phyloP scores from a whole-genome alignment of 2,888 invertebrate species.

The Cosmorhoe ocellata region DNA sequence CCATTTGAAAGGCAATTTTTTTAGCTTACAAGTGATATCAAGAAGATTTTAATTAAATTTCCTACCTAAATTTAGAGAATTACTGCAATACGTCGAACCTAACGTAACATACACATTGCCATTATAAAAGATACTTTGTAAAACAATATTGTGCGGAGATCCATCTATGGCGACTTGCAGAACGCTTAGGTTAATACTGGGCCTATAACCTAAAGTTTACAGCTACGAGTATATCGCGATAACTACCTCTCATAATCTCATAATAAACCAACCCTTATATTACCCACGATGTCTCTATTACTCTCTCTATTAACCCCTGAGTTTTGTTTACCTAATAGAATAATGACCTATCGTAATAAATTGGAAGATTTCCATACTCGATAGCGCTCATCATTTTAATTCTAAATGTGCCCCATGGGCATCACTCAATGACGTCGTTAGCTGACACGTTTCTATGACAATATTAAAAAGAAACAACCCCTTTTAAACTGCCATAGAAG shows the following conservation, averaged over 20 bases:
- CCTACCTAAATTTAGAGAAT: too few species aligned
- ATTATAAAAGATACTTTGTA: too few species aligned
- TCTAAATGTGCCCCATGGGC: constrained; percentile 72
- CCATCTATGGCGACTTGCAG: too few species aligned
- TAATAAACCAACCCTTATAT: constrained; percentile 51
- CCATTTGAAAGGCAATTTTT: too few species aligned
- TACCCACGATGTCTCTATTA: constrained; percentile 67
- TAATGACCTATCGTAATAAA: constrained; percentile 81
- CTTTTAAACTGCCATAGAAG: not conserved
- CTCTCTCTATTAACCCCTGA: constrained; percentile 61
- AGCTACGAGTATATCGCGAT: constrained; percentile 1
- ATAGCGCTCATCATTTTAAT: constrained; percentile 81
- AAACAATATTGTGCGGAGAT: too few species aligned
- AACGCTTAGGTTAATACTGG: too few species aligned
- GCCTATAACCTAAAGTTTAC: too few species aligned
- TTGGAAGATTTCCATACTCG: constrained; percentile 80
- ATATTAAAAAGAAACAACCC: constrained; percentile 7
- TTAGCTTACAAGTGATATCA: too few species aligned
- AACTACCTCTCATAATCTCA: constrained; percentile 37
- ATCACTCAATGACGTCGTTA: constrained; percentile 71
- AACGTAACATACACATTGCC: too few species aligned
- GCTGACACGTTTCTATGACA: constrained; percentile 46
- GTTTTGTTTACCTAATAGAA: constrained; percentile 80
- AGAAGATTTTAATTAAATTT: too few species aligned
- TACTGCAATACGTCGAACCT: too few species aligned